Base-by-base conservation (phyloP, 2,888 invertebrate genomes). In the Atrina japonica region DNA sequence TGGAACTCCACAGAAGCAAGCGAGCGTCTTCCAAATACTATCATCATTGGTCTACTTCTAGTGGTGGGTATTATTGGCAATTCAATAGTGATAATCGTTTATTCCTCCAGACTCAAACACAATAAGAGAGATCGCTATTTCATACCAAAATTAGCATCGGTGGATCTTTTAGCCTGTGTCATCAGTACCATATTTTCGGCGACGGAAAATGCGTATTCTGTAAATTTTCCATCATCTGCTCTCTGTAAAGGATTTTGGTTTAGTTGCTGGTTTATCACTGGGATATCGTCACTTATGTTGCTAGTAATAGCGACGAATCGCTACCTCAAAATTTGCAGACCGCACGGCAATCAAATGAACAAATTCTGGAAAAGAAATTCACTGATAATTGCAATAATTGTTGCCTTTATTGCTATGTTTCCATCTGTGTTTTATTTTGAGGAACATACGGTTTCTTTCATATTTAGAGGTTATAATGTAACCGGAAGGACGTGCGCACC, bases 161-260 rank as follows among this genome's bases (percentile, higher is more conserved):
- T 30, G 29, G 61, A 61, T 14, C 29, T 61, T 6, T 21, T 23
- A 5, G 61, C 61, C 16, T 61, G 61, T 49, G 35, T 61, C 5
- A 23, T 61, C 18, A 47, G 41, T 29, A 29, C 49, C 7, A 30
- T 21, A n/a, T 61, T 49, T 21, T 29, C 61, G 3, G 18, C 47
- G 23, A 11, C 49, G 6, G 61, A 61, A 16, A 61, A 61, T 21
- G 14, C 29, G 11, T 49, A 49, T 21, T 29, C 61, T 1, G 30
- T 61, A 6, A 30, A 27, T 7, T 61, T 61, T 49, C 61, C 61
- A 21, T 61, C 61, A 0, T 29, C 23, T 9, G 11, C 23, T 14
- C 3, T 61, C 21, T 61, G 61, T 23, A 41, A 43, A n/a, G 49
- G 47, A 6, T 21, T 43, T n/a, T 61, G 61, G 61, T 61, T 49